phyloP scores from a whole-genome alignment of 2,797 vertebrate genomes.

The Argya squamiceps region DNA sequence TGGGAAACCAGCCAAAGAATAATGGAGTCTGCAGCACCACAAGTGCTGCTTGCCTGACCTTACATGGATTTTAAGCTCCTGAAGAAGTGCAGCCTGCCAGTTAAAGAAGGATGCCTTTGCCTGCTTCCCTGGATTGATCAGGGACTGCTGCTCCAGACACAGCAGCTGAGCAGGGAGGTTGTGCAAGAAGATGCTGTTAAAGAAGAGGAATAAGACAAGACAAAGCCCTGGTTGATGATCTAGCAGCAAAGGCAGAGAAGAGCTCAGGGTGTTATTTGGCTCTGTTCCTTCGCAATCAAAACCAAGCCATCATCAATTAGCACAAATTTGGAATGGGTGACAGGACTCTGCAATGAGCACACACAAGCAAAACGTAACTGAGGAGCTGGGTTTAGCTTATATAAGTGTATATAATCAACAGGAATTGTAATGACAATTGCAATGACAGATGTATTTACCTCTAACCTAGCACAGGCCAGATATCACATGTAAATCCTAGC shows the following conservation, averaged over 20 bases:
- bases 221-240: not conserved
- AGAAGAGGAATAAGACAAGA: not conserved
- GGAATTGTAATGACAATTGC: not conserved
- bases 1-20: not conserved
- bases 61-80: not conserved
- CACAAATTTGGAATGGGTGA: not conserved
- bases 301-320: not conserved
- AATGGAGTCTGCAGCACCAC: not conserved
- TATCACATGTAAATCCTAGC: not conserved
- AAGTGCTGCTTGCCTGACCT: not conserved
- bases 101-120: not conserved
- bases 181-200: not conserved
- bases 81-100: not conserved
- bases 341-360: not conserved
- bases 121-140: not conserved
- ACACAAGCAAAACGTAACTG: not conserved
- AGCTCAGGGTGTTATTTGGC: not conserved
- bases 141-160: fast-evolving
- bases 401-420: not conserved
- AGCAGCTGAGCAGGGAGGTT: not conserved
- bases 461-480: not conserved
- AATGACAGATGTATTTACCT: not conserved
- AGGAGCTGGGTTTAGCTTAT: not conserved
- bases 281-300: not conserved
- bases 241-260: not conserved